Evolutionary conservation across 2,113 vertebrate genomes (phyloP), one percentile per base, ranked within the genome.

Genomic region (Centropus unirufus): DNA sequence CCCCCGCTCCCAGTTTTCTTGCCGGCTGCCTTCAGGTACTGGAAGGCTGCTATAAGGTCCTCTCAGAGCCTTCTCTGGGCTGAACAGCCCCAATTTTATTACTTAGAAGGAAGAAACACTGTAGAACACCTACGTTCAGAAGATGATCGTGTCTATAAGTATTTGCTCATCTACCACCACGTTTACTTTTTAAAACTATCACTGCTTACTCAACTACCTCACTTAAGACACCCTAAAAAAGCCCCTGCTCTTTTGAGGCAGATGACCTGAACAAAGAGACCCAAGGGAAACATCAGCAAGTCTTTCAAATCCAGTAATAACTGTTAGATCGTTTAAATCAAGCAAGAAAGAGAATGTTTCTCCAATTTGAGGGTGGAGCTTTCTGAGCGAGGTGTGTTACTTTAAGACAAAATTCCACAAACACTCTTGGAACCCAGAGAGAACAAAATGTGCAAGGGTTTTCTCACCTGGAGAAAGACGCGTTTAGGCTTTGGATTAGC

Each of bases 381-480:
- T 36, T 36, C 36, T 9, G 36, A 36, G 36, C 36, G 36, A 36
- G 36, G 36, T 36, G 36, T 36, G 36, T 36, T 36, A 36, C 36
- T 36, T 36, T 36, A 36, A 36, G 36, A 36, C 36, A 36, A 36
- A 36, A 36, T 36, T 36, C 46, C 0, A 2, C 17, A 30, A 47
- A 47, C 18, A 47, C 7, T 44, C 11, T 6, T 39, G 24, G n/a
- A 86, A 73, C 9, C 9, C 12, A 90, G 57, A 58, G 11, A 12
- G 15, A 84, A 46, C 10, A 47, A 0, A 3, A 58, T 3, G 26
- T 6, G 12, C 32, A 93, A 75, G 75, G 29, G 8, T 47, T 36
- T 78, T 74, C 96, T 97, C 96, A 99, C 99, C 99, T 99, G 99
- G 40, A 99, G 95, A 95, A 99, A 99, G 74, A 99, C 96, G 68